These are phyloP conservation scores for Alentia gelatinosa DNA, from an alignment of 2,888 invertebrate genomes.

Conservation along the genomic window DNA sequence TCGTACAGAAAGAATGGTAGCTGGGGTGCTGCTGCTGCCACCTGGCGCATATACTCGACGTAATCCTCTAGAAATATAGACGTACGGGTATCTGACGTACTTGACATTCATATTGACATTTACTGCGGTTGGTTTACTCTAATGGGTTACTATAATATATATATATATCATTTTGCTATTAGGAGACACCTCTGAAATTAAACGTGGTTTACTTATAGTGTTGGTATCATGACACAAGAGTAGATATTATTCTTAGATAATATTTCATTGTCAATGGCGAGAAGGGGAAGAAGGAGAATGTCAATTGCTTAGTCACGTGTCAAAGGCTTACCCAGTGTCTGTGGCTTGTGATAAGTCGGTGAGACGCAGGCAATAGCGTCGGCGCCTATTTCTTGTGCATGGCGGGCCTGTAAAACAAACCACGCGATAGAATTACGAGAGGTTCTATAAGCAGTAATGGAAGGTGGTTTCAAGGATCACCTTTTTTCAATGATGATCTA, in stretches of 20 bases:
- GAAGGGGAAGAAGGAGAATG: background rate
- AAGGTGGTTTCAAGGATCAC: too few species aligned
- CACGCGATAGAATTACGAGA: too few species aligned
- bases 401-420: constrained; percentile 74
- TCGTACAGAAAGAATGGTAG: constrained; percentile 92
- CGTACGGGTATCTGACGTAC: background rate
- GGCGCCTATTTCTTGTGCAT: constrained; percentile 74
- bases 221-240: too few species aligned
- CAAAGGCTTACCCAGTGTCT: constrained; percentile 70
- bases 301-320: too few species aligned
- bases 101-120: background rate
- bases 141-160: background rate
- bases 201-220: too few species aligned
- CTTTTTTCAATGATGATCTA: background rate
- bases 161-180: background rate
- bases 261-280: background rate
- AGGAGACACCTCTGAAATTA: too few species aligned
- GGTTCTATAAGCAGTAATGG: too few species aligned
- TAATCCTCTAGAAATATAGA: constrained; percentile 68
- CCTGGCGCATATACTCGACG: constrained; percentile 81
- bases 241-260: background rate
- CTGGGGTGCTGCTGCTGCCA: constrained; percentile 87
- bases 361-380: constrained; percentile 76
- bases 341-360: constrained; percentile 76
- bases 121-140: too few species aligned